Evolutionary conservation across 2,797 vertebrate species (phyloP).

Genomic region (Crocodylus rhombifer): DNA sequence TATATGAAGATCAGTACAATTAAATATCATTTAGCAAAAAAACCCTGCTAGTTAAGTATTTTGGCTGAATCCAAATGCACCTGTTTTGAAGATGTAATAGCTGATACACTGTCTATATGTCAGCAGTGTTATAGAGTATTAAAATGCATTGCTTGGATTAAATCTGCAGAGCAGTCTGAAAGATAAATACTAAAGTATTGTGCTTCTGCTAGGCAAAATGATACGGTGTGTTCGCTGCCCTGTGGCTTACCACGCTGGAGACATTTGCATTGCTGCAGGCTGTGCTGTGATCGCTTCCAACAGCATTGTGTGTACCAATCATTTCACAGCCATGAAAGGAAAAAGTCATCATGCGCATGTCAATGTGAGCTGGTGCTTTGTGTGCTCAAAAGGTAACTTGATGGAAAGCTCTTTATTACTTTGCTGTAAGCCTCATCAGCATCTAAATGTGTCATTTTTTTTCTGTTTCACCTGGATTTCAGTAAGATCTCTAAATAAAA

Average conservation of each 20-base stretch:
- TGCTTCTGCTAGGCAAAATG: constrained; percentile 87
- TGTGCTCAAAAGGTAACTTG: constrained; percentile 95
- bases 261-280: constrained; percentile 92
- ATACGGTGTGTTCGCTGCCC: constrained; percentile 96
- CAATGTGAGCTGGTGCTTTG: constrained; percentile 99
- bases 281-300: constrained; percentile 90
- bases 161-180: fast-evolving
- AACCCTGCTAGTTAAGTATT: not conserved
- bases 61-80: not conserved
- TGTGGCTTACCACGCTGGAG: constrained; percentile 93
- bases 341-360: constrained; percentile 96
- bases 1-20: not conserved
- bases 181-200: not conserved
- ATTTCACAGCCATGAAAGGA: constrained; percentile 93
- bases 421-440: not conserved
- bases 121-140: not conserved
- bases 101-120: fast-evolving
- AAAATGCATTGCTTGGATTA: fast-evolving
- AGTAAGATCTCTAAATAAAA: not conserved
- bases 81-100: not conserved
- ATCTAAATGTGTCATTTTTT: fast-evolving
- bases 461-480: not conserved
- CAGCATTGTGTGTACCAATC: constrained; percentile 92
- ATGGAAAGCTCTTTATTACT: not conserved
- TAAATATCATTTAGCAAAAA: not conserved